phyloP scores from a whole-genome alignment of 2,888 invertebrate genomes.

The Campoplex capitator region DNA sequence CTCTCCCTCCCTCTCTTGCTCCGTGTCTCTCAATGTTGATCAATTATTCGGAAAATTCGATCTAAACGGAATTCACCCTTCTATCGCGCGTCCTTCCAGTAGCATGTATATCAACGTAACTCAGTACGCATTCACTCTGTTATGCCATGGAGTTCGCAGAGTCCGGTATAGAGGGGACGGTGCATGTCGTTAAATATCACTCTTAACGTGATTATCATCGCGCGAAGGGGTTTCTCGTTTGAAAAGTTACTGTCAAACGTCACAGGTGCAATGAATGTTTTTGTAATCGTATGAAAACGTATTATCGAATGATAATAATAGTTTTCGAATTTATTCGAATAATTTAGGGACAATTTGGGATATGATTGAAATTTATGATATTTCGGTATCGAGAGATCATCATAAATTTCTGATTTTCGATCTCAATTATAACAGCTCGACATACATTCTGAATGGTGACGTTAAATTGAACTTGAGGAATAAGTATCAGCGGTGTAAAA shows the following conservation, averaged over 20 bases:
- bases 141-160: background rate
- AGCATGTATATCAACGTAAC: background rate
- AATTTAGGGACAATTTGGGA: no score
- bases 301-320: no score
- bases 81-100: background rate
- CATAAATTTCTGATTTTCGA: no score
- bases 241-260: background rate
- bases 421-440: background rate
- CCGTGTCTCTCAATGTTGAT: conserved; percentile 39
- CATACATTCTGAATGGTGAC: background rate
- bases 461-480: background rate
- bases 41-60: conserved; percentile 63
- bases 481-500: background rate
- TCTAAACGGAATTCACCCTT: conserved; percentile 48
- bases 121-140: conserved; percentile 24
- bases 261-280: no score
- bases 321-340: no score
- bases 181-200: background rate
- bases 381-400: no score
- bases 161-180: background rate
- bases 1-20: background rate
- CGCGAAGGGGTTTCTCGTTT: background rate
- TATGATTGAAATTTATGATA: no score
- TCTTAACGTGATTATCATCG: background rate
- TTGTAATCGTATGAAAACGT: no score